These are phyloP conservation scores for rabbit (Oryctolagus cuniculus) DNA, from an alignment of 2,113 vertebrate species.

Conservation along the genomic window DNA sequence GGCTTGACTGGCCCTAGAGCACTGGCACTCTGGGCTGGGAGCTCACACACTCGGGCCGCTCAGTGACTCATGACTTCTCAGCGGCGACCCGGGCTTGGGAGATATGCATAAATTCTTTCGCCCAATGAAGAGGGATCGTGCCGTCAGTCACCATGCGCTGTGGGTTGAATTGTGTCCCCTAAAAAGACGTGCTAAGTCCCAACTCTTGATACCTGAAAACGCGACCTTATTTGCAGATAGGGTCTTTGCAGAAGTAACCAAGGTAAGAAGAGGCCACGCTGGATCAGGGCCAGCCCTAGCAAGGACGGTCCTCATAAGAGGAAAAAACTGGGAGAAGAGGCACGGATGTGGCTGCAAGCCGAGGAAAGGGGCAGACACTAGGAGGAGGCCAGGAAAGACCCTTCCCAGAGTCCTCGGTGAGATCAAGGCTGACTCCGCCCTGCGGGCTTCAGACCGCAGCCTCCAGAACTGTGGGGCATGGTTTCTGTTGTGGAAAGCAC, in stretches of 20 bases:
- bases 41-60: not conserved
- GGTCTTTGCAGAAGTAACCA: not conserved
- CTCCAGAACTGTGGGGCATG: not conserved
- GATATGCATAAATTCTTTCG: not conserved
- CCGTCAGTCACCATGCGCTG: no score
- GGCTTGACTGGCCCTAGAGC: not conserved
- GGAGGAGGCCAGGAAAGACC: not conserved
- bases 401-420: not conserved
- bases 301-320: not conserved
- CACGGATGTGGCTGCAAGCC: not conserved
- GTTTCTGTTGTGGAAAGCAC: not conserved
- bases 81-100: not conserved
- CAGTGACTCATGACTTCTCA: not conserved
- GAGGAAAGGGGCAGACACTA: not conserved
- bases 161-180: not conserved
- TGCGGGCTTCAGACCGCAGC: not conserved
- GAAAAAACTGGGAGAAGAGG: not conserved
- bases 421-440: no score
- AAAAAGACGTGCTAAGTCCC: not conserved
- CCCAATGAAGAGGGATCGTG: not conserved
- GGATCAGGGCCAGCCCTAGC: not conserved
- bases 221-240: not conserved
- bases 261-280: not conserved
- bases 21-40: not conserved
- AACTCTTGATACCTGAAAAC: not conserved